phyloP scores from a whole-genome alignment of 1,140 invertebrate species.

The Drosophila fuyamai region DNA sequence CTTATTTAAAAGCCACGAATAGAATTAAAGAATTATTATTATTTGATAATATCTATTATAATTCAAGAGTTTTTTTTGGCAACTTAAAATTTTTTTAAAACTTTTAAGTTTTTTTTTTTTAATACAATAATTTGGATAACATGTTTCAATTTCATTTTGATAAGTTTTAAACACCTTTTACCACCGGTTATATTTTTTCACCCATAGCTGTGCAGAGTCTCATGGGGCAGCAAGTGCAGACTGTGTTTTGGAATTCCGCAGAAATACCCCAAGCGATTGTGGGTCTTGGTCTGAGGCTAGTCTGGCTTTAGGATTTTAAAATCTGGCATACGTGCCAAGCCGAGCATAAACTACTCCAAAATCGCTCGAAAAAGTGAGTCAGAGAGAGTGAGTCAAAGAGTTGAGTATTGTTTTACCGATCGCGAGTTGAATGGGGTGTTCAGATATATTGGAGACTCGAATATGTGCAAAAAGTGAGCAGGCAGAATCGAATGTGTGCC shows the following conservation, averaged over 20 bases:
- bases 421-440: conserved; percentile 13
- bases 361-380: conserved; percentile 4
- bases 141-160: no score
- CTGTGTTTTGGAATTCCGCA: conserved; percentile 41
- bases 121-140: no score
- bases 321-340: conserved; percentile 39
- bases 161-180: no score
- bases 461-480: conserved; percentile 29
- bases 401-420: conserved; percentile 9
- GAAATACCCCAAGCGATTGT: conserved; percentile 29
- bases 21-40: no score
- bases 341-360: conserved; percentile 22
- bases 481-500: conserved; percentile 54
- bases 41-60: no score
- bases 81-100: no score
- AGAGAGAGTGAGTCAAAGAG: conserved; percentile 8
- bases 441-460: conserved; percentile 2
- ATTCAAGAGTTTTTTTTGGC: no score
- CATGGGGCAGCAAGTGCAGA: conserved; percentile 34
- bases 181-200: not conserved
- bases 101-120: no score
- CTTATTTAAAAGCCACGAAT: no score
- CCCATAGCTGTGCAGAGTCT: not conserved
- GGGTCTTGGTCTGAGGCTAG: conserved; percentile 31
- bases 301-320: conserved; percentile 40